Conservation (phyloP, 2,113 vertebrate species). For the Chitala chitala region DNA sequence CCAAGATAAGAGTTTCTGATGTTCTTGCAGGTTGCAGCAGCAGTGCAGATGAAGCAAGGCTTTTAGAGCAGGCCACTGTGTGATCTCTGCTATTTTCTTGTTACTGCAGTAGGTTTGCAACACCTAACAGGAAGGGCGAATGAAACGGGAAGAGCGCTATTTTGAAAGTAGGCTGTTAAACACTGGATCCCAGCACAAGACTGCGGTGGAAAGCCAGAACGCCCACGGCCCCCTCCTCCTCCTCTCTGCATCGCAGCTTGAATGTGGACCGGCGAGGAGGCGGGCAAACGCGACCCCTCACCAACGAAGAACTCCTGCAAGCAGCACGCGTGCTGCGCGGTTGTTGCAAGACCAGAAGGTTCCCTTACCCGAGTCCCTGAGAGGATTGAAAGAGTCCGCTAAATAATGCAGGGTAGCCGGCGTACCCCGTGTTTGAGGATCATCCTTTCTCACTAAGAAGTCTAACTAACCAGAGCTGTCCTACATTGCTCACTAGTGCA, state of each 20-base stretch:
- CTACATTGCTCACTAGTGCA: too few relatives aligned
- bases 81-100: not conserved
- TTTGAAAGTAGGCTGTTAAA: constrained; percentile 7
- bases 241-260: not conserved
- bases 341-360: too few relatives aligned
- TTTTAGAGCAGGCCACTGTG: not conserved
- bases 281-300: not conserved
- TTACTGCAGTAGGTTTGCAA: not conserved
- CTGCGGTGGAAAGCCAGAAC: constrained; percentile 16
- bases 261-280: constrained; percentile 16
- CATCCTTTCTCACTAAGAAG: too few relatives aligned
- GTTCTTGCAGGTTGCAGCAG: not conserved
- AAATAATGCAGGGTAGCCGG: too few relatives aligned
- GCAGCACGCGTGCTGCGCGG: not conserved
- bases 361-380: too few relatives aligned
- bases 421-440: too few relatives aligned
- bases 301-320: not conserved
- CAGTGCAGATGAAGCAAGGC: not conserved
- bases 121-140: not conserved
- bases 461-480: too few relatives aligned
- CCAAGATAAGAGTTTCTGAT: not conserved
- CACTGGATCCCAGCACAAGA: constrained; percentile 1
- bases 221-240: not conserved
- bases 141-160: not conserved
- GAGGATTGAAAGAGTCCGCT: too few relatives aligned